A percentile compares a stretch with the other conserved stretches of the same genome.
Evolutionary conservation across 1,140 invertebrate genomes (phyloP).

Genomic region (Drosophila sproati): DNA sequence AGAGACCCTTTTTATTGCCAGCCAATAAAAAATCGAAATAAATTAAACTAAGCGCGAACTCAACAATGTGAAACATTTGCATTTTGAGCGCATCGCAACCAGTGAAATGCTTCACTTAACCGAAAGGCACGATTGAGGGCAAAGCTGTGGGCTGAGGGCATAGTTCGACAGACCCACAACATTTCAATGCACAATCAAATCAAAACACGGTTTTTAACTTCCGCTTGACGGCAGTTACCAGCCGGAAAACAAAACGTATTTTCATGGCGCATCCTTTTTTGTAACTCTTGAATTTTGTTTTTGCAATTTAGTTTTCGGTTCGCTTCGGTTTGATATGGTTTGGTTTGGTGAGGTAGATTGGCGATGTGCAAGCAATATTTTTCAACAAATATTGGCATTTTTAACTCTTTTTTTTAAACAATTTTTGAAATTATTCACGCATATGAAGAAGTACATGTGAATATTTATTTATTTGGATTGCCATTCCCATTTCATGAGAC

Average conservation of each 20-base stretch:
- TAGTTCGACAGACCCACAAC: conserved; percentile 42
- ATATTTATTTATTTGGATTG: conserved; percentile 71
- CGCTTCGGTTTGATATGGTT: neutral
- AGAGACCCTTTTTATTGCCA: neutral
- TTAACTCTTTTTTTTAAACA: conserved; percentile 65
- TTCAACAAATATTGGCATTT: conserved; percentile 79
- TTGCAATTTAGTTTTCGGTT: conserved; percentile 35
- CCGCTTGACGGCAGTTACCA: conserved; percentile 75
- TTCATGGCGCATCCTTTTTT: conserved; percentile 11
- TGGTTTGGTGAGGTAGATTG: conserved; percentile 23
- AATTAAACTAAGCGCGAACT: conserved; percentile 60
- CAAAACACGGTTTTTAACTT: conserved; percentile 82
- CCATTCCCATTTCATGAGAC: conserved; percentile 57
- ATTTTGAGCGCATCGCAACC: conserved; percentile 45
- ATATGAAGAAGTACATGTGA: conserved; percentile 65
- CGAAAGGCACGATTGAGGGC: neutral
- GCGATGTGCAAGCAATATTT: conserved; percentile 56
- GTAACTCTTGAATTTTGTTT: conserved; percentile 22
- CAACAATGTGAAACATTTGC: conserved; percentile 74
- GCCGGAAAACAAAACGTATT: conserved; percentile 43
- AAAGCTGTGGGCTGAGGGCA: conserved; percentile 3
- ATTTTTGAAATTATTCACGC: conserved; percentile 75
- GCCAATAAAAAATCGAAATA: conserved; percentile 50
- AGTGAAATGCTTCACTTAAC: conserved; percentile 56
- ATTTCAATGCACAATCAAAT: conserved; percentile 80